Evolutionary conservation across 2,797 vertebrate genomes (phyloP), one percentile per base, ranked within the genome.

Genomic region (Myotis daubentonii): DNA sequence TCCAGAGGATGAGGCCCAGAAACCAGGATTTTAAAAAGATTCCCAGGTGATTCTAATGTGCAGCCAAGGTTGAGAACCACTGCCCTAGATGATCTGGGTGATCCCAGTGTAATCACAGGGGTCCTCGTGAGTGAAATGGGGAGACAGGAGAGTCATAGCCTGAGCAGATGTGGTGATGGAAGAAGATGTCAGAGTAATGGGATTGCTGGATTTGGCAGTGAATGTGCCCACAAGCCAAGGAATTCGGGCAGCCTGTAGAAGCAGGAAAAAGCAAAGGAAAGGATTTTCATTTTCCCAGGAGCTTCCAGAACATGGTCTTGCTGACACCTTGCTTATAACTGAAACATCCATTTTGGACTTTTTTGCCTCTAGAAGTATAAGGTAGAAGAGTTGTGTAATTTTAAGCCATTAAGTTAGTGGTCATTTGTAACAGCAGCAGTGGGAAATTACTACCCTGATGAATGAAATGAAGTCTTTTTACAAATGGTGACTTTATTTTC

Each of bases 391-490:
- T 25, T 93, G 57, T 68, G 44, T 82, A 36, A n/a, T 83, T 82
- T 49, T 44, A 94, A 92, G 53, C 10, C 33, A 60, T 86, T 80
- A 30, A 47, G 3, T 86, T 81, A 89, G 41, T 89, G 30, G 11
- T 78, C 20, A 93, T 70, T 91, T 66, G 0, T 93, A n/a, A 70
- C 2, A 81, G 28, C 22, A 65, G 28, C 15, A 36, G 8, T 92
- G 23, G 74, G 47, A 92, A 76, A 78, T 85, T 71, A 82, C 89
- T 74, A 36, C 22, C 25, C 13, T 23, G 30, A 20, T 72, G 74
- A 80, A 87, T 25, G 13, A 91, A 80, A 76, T 71, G 13, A 74
- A 89, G 38, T 89, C 25, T 79, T 25, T 91, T 95, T 89, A 68
- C 28, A 94, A 47, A 87, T 79, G 25, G 25, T 62, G 71, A 30